These are phyloP conservation scores for Rhincodon typus DNA, from an alignment of 2,797 vertebrate genomes.

Conservation along the genomic window DNA sequence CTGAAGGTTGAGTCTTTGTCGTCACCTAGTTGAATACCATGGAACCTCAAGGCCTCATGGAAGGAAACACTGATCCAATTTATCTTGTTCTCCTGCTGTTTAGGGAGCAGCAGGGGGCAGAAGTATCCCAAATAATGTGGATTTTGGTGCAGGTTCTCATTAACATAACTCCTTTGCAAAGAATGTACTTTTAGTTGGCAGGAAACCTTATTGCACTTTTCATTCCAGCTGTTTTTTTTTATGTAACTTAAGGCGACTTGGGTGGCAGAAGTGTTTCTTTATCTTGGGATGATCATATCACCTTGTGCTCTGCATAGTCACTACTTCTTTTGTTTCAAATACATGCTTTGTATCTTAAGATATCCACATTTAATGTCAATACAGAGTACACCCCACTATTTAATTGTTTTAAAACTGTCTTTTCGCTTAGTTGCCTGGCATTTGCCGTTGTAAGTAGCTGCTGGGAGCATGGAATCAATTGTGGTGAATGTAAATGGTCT, in stretches of 20 bases:
- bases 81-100: neutral
- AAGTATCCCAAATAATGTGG: neutral
- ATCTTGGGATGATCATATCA: neutral
- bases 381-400: neutral
- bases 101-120: neutral
- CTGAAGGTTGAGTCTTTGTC: neutral
- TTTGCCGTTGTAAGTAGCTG: neutral
- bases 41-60: neutral
- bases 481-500: neutral
- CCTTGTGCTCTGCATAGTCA: neutral
- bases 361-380: neutral
- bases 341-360: neutral
- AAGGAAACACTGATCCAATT: neutral
- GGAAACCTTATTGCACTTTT: neutral
- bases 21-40: neutral
- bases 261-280: neutral
- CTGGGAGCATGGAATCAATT: neutral
- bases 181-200: neutral
- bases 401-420: neutral
- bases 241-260: neutral
- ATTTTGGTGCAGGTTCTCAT: neutral
- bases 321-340: neutral
- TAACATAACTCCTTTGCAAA: neutral
- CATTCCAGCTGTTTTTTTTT: neutral
- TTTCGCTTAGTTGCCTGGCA: neutral